Conservation (phyloP, 2,113 vertebrate genomes). For the Micronycteris hirsuta region DNA sequence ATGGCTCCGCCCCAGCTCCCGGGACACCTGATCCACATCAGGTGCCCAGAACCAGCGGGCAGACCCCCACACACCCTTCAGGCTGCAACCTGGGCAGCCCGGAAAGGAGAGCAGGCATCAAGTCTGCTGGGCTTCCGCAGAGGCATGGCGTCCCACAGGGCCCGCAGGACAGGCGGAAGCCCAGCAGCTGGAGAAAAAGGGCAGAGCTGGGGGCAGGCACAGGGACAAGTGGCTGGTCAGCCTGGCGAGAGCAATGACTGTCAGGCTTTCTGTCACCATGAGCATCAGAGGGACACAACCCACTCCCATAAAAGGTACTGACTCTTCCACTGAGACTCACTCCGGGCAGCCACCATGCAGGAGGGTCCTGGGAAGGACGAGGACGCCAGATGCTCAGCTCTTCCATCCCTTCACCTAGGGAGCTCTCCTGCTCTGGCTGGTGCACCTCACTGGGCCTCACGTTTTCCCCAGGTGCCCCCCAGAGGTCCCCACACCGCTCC, state of each 20-base stretch:
- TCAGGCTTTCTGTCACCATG: neutral
- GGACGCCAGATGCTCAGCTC: neutral
- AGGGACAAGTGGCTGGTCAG: accelerated
- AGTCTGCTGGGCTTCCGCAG: accelerated
- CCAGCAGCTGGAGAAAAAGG: neutral
- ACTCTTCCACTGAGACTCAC: neutral
- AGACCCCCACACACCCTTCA: accelerated
- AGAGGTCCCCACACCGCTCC: neutral
- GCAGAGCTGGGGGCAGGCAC: accelerated
- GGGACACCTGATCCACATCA: accelerated
- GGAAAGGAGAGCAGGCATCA: accelerated
- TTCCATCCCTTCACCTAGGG: accelerated
- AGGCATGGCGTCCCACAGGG: accelerated
- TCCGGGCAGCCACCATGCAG: accelerated
- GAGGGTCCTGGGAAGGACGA: neutral
- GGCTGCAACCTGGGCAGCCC: neutral
- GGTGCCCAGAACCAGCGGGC: neutral
- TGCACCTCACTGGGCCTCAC: neutral
- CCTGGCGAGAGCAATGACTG: accelerated
- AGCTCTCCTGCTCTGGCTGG: neutral
- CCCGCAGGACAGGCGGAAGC: neutral
- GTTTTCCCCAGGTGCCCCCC: neutral
- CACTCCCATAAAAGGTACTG: neutral
- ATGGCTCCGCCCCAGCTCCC: accelerated
- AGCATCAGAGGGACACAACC: neutral